A percentile compares a stretch with the other conserved stretches of the same genome.
Conservation (phyloP, 2,888 invertebrate genomes). For the Vanessa cardui region DNA sequence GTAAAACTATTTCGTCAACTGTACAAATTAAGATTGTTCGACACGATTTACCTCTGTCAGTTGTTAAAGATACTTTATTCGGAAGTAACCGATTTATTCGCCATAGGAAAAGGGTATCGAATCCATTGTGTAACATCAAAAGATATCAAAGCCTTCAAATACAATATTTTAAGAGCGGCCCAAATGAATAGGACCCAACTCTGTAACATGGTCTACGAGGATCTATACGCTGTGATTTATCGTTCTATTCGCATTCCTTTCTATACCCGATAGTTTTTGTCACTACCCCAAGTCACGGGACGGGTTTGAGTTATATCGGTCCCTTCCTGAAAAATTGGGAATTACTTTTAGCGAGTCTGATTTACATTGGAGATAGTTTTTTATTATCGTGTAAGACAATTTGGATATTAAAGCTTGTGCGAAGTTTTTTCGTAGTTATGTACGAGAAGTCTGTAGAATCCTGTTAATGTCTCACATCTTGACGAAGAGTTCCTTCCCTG, state of each 20-base stretch:
- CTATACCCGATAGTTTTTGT: conserved; percentile 50
- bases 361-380: conserved; percentile 42
- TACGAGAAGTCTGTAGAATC: too few species aligned
- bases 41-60: too few species aligned
- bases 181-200: conserved; percentile 42
- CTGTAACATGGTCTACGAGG: conserved; percentile 42
- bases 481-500: too few species aligned
- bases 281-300: conserved; percentile 42
- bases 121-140: conserved; percentile 35
- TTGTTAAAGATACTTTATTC: neutral
- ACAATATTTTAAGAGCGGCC: conserved; percentile 41
- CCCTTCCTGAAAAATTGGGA: conserved; percentile 45
- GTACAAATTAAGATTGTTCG: too few species aligned
- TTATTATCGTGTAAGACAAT: conserved; percentile 22
- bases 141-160: conserved; percentile 29
- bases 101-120: conserved; percentile 26
- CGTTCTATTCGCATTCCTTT: conserved; percentile 46
- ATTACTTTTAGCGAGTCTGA: conserved; percentile 43
- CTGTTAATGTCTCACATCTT: too few species aligned
- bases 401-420: neutral
- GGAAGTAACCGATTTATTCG: conserved; percentile 19
- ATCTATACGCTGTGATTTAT: conserved; percentile 51
- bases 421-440: neutral
- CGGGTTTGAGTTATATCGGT: conserved; percentile 47
- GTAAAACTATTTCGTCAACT: too few species aligned